Percentiles rank a stretch among this genome's conserved stretches.
Evolutionary conservation across 2,113 vertebrate genomes (phyloP).

Genomic region (Sander lucioperca): DNA sequence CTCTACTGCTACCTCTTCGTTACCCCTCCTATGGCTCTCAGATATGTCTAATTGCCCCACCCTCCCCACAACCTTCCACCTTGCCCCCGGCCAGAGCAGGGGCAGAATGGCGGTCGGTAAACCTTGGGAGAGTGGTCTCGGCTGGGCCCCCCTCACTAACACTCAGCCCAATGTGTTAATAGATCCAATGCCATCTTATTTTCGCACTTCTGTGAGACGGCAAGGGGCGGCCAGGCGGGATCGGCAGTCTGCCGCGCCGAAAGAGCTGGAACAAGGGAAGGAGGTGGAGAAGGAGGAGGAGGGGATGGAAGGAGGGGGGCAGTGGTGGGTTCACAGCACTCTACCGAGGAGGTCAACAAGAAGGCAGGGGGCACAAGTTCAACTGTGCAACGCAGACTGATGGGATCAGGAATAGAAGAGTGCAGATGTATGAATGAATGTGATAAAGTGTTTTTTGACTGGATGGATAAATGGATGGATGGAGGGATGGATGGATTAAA

Average conservation of each 20-base stretch:
- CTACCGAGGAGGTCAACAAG: constrained; percentile 83
- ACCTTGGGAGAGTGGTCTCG: constrained; percentile 76
- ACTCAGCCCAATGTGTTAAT: constrained; percentile 90
- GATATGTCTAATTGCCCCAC: constrained; percentile 65
- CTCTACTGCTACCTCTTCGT: constrained; percentile 6
- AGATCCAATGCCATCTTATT: constrained; percentile 91
- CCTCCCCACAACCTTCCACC: constrained; percentile 53
- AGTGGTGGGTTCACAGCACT: constrained; percentile 70
- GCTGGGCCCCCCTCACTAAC: constrained; percentile 82
- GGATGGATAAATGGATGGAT: constrained; percentile 43
- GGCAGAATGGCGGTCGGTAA: constrained; percentile 68
- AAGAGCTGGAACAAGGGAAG: constrained; percentile 67
- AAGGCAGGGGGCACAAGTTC: constrained; percentile 90
- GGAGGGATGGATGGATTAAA: background rate
- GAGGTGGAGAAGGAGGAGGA: constrained; percentile 25
- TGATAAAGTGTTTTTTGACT: constrained; percentile 11
- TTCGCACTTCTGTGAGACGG: constrained; percentile 89
- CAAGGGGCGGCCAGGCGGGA: constrained; percentile 86
- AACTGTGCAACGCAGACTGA: constrained; percentile 57
- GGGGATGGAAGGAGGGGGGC: constrained; percentile 37
- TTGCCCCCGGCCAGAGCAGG: constrained; percentile 67
- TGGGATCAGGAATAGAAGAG: constrained; percentile 20
- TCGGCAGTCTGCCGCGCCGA: constrained; percentile 83
- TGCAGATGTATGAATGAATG: constrained; percentile 37
- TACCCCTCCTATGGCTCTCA: constrained; percentile 36